Conservation (phyloP, 2,113 vertebrate genomes). For the Mixornis gularis region DNA sequence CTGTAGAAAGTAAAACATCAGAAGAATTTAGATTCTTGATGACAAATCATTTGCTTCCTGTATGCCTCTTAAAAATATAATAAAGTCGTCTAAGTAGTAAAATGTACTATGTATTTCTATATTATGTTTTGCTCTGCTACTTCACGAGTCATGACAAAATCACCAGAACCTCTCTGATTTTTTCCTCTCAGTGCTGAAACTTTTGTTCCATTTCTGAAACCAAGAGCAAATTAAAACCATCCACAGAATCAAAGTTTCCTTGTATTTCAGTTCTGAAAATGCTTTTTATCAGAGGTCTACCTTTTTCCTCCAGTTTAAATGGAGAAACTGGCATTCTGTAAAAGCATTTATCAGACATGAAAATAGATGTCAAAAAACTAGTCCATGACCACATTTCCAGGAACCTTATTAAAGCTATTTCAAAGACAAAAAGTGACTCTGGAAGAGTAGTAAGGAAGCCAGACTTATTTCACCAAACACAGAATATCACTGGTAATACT, state of each 20-base stretch:
- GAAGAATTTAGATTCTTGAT: not conserved
- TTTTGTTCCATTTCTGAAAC: slow-evolving; percentile 11
- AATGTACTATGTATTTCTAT: not conserved
- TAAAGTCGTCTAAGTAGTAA: not conserved
- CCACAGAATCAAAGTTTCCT: not conserved
- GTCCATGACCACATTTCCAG: not conserved
- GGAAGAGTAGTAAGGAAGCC: not conserved
- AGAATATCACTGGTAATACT: not conserved
- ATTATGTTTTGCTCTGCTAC: not conserved
- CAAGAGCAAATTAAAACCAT: not conserved
- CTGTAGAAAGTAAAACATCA: not conserved
- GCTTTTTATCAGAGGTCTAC: not conserved
- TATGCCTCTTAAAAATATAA: not conserved
- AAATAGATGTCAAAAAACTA: not conserved
- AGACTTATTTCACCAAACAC: not conserved
- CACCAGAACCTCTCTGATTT: not conserved
- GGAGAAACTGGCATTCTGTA: not conserved
- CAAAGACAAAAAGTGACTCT: not conserved
- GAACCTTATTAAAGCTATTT: not conserved
- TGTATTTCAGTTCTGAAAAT: not conserved
- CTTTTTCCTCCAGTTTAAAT: not conserved
- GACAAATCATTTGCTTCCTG: not conserved
- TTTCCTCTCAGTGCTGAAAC: not conserved
- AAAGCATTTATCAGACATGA: not conserved
- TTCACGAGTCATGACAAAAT: not conserved